Evolutionary conservation across 2,888 invertebrate genomes (phyloP), one percentile per base, ranked within the genome.

Genomic region (Anticlea derivata): DNA sequence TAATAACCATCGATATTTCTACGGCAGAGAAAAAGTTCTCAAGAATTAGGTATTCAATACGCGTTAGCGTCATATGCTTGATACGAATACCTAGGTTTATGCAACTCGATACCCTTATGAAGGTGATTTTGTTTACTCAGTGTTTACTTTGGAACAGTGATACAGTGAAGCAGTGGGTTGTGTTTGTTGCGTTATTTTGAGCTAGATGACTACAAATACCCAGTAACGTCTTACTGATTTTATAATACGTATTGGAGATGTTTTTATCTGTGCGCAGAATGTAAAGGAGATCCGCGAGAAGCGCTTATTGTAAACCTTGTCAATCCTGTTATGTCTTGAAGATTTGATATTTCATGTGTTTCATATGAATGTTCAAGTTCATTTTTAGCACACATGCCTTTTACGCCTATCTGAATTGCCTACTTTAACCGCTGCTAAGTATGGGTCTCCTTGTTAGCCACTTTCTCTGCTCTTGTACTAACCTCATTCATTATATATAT

Each of bases 1-100:
- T 54, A 57, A 57, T 57, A 54, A 56, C 48, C 51, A 56, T 58
- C 61, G 61, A 58, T 57, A 55, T 61, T 58, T 56, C 49, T 50
- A 52, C 52, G 41, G 38, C 43, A 55, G 48, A 51, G 56, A 61
- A 57, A 60, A 56, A 57, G 52, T 59, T 61, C 56, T 48, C 56
- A 55, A 46, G 52, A 56, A 61, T 59, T 57, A 61, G 55, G 43
- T 59, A 59, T 59, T 59, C 59, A 40, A 30, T 46, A 46, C 61
- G 57, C 59, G 55, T 50, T 46, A 46, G 49, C 52, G 50, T 56
- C 49, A 50, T 61, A 50, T 39, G 49, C 40, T 52, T 35, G 31
- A 44, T 51, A 57, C 52, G 55, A 59, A 55, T 59, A 55, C 46
- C 57, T 47, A 57, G 55, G 35, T 12, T 38, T 46, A 35, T 50